A percentile compares a stretch with the other conserved stretches of the same genome.
phyloP scores from a whole-genome alignment of 37 sponge, comb jelly and placozoan species.

The Oscarella lobularis region DNA sequence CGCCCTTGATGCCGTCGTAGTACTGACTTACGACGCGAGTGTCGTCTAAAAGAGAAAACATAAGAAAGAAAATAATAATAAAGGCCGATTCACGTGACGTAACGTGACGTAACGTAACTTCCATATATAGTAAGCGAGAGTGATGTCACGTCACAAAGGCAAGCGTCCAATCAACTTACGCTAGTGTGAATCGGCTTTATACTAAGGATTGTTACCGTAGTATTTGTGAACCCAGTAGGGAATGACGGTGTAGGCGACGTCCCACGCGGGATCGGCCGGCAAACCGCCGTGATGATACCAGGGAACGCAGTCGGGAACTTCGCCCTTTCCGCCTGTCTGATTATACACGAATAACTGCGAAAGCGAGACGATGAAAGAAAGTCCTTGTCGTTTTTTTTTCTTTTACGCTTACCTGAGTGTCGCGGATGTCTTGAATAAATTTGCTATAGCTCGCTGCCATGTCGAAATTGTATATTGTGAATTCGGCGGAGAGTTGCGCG shows the following conservation, averaged over 20 bases:
- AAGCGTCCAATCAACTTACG: too few relatives aligned
- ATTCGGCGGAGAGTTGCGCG: constrained; percentile 3
- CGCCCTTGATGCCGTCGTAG: neutral
- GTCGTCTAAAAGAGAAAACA: neutral
- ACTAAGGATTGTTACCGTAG: too few relatives aligned
- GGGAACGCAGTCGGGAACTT: constrained; percentile 6
- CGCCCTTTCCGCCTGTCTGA: neutral
- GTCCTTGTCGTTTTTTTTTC: too few relatives aligned
- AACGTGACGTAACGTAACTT: too few relatives aligned
- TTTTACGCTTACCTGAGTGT: neutral
- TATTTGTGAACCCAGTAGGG: neutral
- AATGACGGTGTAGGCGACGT: neutral
- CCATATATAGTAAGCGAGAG: too few relatives aligned
- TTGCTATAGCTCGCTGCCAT: neutral
- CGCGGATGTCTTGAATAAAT: neutral
- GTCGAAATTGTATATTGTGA: neutral
- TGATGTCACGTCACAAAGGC: too few relatives aligned
- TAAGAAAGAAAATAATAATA: too few relatives aligned
- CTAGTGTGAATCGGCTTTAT: too few relatives aligned
- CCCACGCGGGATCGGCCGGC: constrained; percentile 10
- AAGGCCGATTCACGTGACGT: too few relatives aligned
- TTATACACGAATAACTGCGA: neutral
- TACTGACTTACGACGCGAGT: neutral
- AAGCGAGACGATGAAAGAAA: too few relatives aligned
- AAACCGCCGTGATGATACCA: constrained; percentile 6